These are phyloP conservation scores for Nyctalus aviator DNA, from an alignment of 2,797 vertebrate species.

Conservation along the genomic window DNA sequence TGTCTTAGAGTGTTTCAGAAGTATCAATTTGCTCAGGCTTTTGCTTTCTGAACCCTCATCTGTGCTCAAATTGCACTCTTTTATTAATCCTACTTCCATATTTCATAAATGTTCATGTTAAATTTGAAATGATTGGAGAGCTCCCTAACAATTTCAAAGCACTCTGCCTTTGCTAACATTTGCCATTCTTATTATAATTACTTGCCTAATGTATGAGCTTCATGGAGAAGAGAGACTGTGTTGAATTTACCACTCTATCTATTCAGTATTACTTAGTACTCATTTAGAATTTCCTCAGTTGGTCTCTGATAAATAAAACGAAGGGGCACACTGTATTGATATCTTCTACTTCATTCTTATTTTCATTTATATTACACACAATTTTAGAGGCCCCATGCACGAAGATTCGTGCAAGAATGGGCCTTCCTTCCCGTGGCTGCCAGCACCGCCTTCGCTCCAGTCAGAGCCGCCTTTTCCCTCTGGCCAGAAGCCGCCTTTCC, in stretches of 20 bases:
- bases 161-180: not conserved
- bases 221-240: not conserved
- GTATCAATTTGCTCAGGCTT: conserved; percentile 29
- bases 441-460: no score
- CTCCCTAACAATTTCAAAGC: conserved; percentile 13
- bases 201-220: not conserved
- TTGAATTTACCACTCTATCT: not conserved
- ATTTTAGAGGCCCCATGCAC: no score
- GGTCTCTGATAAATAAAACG: not conserved
- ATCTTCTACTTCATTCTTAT: not conserved
- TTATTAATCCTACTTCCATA: conserved; percentile 10
- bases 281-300: not conserved
- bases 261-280: not conserved
- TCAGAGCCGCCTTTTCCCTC: no score
- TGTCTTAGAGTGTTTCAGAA: conserved; percentile 35
- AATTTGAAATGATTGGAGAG: conserved; percentile 15
- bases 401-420: no score
- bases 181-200: not conserved
- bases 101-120: conserved; percentile 38
- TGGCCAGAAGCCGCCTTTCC: no score
- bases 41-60: conserved; percentile 30
- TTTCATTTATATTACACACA: not conserved
- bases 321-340: not conserved
- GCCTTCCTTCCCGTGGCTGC: no score
- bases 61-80: not conserved